Conservation (phyloP, 2,113 vertebrate species). For the Porphyrio hochstetteri region DNA sequence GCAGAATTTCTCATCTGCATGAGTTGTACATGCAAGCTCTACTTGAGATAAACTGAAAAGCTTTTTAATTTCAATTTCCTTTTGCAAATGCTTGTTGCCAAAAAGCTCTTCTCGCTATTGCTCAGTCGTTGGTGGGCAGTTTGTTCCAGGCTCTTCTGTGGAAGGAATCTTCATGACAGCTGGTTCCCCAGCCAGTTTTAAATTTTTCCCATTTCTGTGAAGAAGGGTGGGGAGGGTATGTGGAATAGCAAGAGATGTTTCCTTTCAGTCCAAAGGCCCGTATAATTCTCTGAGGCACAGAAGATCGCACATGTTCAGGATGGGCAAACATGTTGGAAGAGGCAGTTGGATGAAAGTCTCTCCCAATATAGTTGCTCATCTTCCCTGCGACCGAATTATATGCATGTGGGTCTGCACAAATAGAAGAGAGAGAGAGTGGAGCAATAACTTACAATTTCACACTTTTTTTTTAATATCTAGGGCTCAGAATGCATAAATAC, state of each 20-base stretch:
- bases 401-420: not conserved
- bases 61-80: constrained; percentile 29
- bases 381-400: not conserved
- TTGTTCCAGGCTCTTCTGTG: not conserved
- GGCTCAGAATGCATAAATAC: not conserved
- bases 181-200: not conserved
- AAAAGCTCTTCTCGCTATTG: not conserved
- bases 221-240: no score
- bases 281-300: not conserved
- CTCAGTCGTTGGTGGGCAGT: not conserved
- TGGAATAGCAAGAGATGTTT: not conserved
- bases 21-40: not conserved
- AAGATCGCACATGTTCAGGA: not conserved
- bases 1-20: not conserved
- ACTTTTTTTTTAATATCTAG: not conserved
- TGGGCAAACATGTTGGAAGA: not conserved
- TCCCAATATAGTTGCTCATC: not conserved
- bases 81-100: constrained; percentile 10
- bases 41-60: not conserved
- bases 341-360: not conserved
- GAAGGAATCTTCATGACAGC: not conserved
- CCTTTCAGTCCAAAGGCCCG: not conserved
- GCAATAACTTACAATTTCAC: constrained; percentile 4
- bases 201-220: not conserved
- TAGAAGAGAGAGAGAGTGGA: not conserved